Evolutionary conservation across 2,113 vertebrate genomes (phyloP), one percentile per base, ranked within the genome.

Genomic region (Oreamnos americanus): DNA sequence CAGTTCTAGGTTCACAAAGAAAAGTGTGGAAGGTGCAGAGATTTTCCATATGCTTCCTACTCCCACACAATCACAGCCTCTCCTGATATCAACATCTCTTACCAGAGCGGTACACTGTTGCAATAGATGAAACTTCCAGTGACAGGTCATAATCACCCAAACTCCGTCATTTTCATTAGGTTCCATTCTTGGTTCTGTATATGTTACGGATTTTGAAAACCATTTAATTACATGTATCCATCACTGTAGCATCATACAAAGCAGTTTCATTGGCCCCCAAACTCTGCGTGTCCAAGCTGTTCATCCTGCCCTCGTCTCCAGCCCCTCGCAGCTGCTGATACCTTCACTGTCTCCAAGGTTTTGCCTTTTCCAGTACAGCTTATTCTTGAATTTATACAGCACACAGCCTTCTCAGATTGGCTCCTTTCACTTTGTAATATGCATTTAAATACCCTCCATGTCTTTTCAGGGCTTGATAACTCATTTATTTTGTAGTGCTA

Each of bases 231-330:
- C 23, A 47, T 3, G 5, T 16, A 21, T 7, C 8, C 2, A 23
- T 36, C 36, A 15, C 3, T 21, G 15, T 0, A 55, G 9, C 33
- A 33, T 45, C 36, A 45, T 3, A 62, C 30, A 79, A 26, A 78
- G 19, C 28, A 47, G 4, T 86, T 71, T 49, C 13, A 5, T 4
- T 39, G 16, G 49, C 39, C 16, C 33, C 21, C 3, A 78, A 58
- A 23, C 5, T 1, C 10, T 15, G 1, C 33, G 0, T 55, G 14
- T 2, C 16, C 23, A n/a, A 2, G 4, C 14, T 33, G 2, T 30
- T 49, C 21, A 62, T 45, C 23, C 3, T 16, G 7, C 11, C 30
- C 16, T 45, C 21, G 15, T 6, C 13, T 1, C 26, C n/a, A 49
- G 23, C 9, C 62, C 43, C 58, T 33, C 0, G 6, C 4, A 74